Base-by-base conservation (phyloP, 2,797 vertebrate species). In the Salarias fasciatus region DNA sequence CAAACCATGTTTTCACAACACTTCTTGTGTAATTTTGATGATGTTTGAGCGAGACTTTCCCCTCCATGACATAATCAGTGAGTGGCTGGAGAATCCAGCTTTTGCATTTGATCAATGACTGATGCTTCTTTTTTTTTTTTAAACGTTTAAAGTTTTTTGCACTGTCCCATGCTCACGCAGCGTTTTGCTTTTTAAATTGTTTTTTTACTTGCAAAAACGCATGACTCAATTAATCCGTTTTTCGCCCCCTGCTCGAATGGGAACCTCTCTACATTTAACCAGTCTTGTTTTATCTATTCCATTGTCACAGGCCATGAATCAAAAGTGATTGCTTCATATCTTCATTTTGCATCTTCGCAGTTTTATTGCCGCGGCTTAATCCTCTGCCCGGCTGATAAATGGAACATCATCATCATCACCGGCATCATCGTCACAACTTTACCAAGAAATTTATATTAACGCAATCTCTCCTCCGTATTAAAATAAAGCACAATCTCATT, bases 401-500 rank as follows among this genome's bases (percentile, higher is more conserved):
- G 33, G 33, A 35, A 5, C 33, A 10, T 70, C 77, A 71, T 41
- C 65, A 50, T 59, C 62, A 31, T 13, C 69, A 56, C 53, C 66
- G 54, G 31, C 56, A 36, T 66, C 72, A 55, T 62, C 78, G 50
- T 70, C 69, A 47, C 68, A 79, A 83, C 80, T 84, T 76, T 42
- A 80, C 54, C 69, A 62, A 83, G 79, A 83, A 77, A 82, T 79
- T 54, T 73, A 76, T 82, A 84, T 83, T 71, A 83, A 80, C 76
- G 50, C 63, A 37, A 62, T 75, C 76, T 73, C 68, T 53, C 47
- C 65, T 55, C 5, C 24, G 73, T 84, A 86, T 88, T 83, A 83
- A 87, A 87, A 79, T 76, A 83, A 82, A 84, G 72, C 77, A 50
- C 49, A 63, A 54, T 93, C 95, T 95, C 94, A 95, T 95, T 94